Evolutionary conservation across 2,888 invertebrate genomes (phyloP).

Genomic region (Oxyteleia sp.): DNA sequence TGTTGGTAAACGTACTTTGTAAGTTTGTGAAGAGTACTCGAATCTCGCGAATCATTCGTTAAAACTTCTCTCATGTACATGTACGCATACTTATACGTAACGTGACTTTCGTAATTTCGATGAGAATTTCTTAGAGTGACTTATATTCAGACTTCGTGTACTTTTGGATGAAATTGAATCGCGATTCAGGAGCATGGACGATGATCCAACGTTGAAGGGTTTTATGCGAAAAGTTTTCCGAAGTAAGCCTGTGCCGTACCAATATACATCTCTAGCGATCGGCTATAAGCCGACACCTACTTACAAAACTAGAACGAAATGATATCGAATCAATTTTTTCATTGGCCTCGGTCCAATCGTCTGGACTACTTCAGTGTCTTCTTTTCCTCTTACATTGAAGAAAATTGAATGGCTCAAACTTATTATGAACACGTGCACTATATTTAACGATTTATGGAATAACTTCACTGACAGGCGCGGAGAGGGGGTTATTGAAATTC

Average conservation of each 20-base stretch:
- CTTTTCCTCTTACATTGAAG: constrained; percentile 34
- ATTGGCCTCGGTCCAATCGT: constrained; percentile 41
- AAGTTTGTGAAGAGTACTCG: constrained; percentile 48
- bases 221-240: constrained; percentile 72
- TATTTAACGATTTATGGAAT: constrained; percentile 48
- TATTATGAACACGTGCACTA: constrained; percentile 43
- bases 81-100: constrained; percentile 49
- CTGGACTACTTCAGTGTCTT: constrained; percentile 43
- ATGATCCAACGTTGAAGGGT: constrained; percentile 61
- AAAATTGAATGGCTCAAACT: constrained; percentile 51
- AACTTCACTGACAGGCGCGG: constrained; percentile 14
- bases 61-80: constrained; percentile 55
- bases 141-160: constrained; percentile 57
- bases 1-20: constrained; percentile 46
- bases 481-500: constrained; percentile 45
- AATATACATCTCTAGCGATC: constrained; percentile 44
- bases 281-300: constrained; percentile 75
- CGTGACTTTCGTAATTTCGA: constrained; percentile 62
- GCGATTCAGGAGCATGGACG: constrained; percentile 65
- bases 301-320: constrained; percentile 75
- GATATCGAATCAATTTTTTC: constrained; percentile 52
- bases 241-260: constrained; percentile 44
- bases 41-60: constrained; percentile 55
- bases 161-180: constrained; percentile 75
- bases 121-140: constrained; percentile 61